Evolutionary conservation across 2,113 vertebrate genomes (phyloP), one percentile per base, ranked within the genome.

Genomic region (Paradoxurus hermaphroditus): DNA sequence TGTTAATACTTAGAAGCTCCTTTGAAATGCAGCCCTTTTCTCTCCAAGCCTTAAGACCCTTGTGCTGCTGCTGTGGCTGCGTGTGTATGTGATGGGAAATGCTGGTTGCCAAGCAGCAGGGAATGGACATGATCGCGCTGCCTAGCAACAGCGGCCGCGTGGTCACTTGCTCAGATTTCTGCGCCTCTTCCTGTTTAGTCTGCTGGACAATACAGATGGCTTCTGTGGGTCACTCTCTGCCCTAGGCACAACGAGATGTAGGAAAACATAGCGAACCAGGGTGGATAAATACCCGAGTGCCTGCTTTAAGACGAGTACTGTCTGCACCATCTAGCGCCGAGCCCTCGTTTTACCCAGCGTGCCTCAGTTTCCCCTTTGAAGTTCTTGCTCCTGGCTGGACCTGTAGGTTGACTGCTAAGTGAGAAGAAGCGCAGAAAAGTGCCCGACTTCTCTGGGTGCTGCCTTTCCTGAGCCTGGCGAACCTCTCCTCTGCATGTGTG

Each of bases 101-200:
- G 36, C 91, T 59, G 93, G 98, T 98, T 98, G 97, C 97, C 97
- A 98, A 94, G 98, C 95, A 97, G 97, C 96, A 18, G 68, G 73
- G 95, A 91, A 97, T 75, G 97, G 98, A 97, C 97, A 95, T 94
- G 59, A 88, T 97, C 62, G 0, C 11, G 97, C 63, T 98, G 97
- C 98, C 93, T 98, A 97, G 98, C 98, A 98, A 98, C 98, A 86
- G 96, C 49, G 2, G 84, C 88, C 39, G 91, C 94, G 73, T 97
- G 97, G 98, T 97, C 97, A 95, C 95, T 97, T 82, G 72, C 41
- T 7, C 67, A 31, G 83, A 70, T 79, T 97, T 97, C 95, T 51
- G 77, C 0, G 4, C 53, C 77, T 91, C 94, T 95, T 97, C 95
- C 94, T 96, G 86, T 97, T 93, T 73, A 90, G 81, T 95, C 62